Evolutionary conservation across 2,113 vertebrate species (phyloP).

Genomic region (Ariopsis seemanni): DNA sequence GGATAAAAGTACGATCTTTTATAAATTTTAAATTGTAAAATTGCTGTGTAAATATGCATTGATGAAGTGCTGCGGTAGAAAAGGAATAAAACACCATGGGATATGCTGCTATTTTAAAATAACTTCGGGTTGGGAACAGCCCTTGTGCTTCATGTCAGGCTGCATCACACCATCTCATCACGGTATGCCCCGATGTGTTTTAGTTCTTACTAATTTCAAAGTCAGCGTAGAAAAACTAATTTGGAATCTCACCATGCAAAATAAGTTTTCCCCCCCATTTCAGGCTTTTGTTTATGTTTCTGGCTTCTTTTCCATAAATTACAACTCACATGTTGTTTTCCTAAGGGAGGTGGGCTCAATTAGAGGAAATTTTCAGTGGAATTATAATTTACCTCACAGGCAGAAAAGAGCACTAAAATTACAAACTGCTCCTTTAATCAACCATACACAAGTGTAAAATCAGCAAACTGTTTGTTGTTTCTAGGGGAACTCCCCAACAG

Average conservation of each 20-base stretch:
- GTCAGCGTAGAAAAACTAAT: not conserved
- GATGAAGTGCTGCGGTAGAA: too few species aligned
- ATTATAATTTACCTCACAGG: slow-evolving; percentile 1
- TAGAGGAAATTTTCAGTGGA: not conserved
- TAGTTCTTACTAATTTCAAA: not conserved
- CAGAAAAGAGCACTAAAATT: not conserved
- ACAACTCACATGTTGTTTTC: not conserved
- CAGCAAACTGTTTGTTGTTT: slow-evolving; percentile 28
- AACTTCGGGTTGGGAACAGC: too few species aligned
- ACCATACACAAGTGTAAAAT: not conserved
- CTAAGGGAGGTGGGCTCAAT: not conserved
- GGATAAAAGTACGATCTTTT: too few species aligned
- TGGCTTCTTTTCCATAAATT: not conserved
- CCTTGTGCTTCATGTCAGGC: too few species aligned
- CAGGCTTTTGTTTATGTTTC: slow-evolving; percentile 4
- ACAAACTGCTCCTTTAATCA: not conserved
- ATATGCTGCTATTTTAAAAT: not conserved
- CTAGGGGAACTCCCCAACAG: slow-evolving; percentile 80
- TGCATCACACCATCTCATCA: too few species aligned
- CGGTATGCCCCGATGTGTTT: too few species aligned
- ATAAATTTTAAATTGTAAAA: too few species aligned
- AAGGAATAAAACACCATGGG: too few species aligned
- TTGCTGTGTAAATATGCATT: too few species aligned
- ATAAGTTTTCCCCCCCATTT: not conserved
- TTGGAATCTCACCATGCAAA: not conserved